A percentile compares a stretch with the other conserved stretches of the same genome.
Conservation (phyloP, 2,113 vertebrate species). For the Oxyruncus cristatus region DNA sequence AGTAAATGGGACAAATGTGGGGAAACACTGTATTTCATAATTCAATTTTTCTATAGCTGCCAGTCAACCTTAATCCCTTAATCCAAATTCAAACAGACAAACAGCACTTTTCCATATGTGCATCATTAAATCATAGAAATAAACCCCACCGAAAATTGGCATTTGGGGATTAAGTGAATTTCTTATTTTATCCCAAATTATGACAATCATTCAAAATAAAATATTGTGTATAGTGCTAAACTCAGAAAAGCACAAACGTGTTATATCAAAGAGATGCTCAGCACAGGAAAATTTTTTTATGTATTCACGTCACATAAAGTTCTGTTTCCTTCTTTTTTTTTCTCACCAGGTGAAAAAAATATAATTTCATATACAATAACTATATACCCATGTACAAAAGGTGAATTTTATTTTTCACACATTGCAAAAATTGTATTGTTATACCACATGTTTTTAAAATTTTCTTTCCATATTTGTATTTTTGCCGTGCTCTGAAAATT, state of each 20-base stretch:
- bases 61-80: background rate
- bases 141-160: background rate
- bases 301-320: background rate
- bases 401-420: background rate
- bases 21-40: background rate
- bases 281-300: background rate
- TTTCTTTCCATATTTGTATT: background rate
- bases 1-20: background rate
- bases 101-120: background rate
- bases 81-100: background rate
- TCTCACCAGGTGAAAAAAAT: background rate
- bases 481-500: background rate
- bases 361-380: background rate
- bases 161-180: background rate
- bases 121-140: background rate
- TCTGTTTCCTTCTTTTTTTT: background rate
- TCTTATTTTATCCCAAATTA: background rate
- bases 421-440: background rate
- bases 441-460: background rate
- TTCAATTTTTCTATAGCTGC: background rate
- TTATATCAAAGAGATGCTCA: background rate
- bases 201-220: background rate
- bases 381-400: background rate
- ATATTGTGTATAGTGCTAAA: background rate
- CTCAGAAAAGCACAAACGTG: background rate